Evolutionary conservation across 2,797 vertebrate genomes (phyloP).

Genomic region (Clarias laeviceps): DNA sequence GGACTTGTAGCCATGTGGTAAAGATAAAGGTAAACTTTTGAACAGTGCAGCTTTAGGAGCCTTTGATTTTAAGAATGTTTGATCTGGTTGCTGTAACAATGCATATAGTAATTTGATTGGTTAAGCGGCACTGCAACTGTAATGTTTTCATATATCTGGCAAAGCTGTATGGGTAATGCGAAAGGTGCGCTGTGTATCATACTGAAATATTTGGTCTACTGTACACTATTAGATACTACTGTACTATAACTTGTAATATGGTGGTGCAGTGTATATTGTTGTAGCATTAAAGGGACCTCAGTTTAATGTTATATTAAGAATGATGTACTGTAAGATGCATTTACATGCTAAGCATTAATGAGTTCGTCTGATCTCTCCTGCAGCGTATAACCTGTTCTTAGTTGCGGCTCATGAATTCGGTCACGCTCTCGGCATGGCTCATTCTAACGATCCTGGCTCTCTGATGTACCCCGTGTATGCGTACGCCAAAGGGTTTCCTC

Average conservation of each 20-base stretch:
- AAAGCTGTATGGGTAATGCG: neutral
- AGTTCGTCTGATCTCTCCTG: neutral
- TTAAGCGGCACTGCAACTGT: neutral
- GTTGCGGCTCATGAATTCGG: slow-evolving; percentile 92
- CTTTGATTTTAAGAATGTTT: neutral
- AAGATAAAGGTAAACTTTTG: neutral
- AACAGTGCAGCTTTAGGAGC: neutral
- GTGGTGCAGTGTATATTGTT: neutral
- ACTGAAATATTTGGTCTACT: too few species aligned
- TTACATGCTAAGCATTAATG: neutral
- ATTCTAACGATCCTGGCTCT: slow-evolving; percentile 85
- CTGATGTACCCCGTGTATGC: slow-evolving; percentile 91
- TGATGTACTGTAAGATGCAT: neutral
- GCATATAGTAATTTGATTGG: neutral
- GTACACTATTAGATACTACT: neutral
- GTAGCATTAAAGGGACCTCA: neutral
- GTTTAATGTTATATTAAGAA: neutral
- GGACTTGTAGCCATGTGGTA: neutral
- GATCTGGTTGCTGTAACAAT: neutral
- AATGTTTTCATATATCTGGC: neutral
- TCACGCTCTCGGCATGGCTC: slow-evolving; percentile 90
- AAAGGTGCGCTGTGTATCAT: neutral
- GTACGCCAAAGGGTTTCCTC: slow-evolving; percentile 72
- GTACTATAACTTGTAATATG: neutral
- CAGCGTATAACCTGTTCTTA: slow-evolving; percentile 90